Evolutionary conservation across 2,113 vertebrate genomes (phyloP).

Genomic region (Paradoxurus hermaphroditus): DNA sequence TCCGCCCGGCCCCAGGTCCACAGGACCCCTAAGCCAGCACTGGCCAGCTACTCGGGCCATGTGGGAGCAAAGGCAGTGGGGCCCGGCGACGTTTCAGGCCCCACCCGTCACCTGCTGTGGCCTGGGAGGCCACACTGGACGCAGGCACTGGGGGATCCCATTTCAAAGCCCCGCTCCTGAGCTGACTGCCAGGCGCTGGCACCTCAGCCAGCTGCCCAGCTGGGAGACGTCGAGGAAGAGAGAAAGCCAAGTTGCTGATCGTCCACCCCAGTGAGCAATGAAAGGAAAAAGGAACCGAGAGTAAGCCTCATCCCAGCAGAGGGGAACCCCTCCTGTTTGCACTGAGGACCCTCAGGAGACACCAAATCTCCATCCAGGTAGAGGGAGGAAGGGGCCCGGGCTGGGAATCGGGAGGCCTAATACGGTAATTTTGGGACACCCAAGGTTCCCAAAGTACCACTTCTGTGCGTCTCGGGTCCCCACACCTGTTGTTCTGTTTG

Average conservation of each 20-base stretch:
- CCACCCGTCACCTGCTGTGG: background rate
- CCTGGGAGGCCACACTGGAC: background rate
- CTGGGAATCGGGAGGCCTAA: background rate
- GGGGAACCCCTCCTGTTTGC: background rate
- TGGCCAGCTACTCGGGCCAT: background rate
- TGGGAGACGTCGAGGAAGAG: background rate
- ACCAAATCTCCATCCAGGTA: background rate
- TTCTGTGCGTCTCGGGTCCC: background rate
- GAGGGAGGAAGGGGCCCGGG: background rate
- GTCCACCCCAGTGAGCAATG: background rate
- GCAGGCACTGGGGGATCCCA: background rate
- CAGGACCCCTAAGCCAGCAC: background rate
- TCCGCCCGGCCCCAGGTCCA: background rate
- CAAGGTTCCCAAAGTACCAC: background rate
- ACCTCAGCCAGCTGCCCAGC: background rate
- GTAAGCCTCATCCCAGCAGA: background rate
- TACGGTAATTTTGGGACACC: background rate
- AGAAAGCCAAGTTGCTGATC: background rate
- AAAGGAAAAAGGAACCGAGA: background rate
- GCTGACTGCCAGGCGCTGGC: slow-evolving; percentile 21
- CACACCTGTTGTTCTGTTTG: fast-evolving
- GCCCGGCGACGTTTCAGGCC: background rate
- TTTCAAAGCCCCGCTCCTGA: slow-evolving; percentile 65
- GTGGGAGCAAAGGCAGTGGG: background rate
- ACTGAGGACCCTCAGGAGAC: background rate